A percentile compares a stretch with the other conserved stretches of the same genome.
Evolutionary conservation across 2,113 vertebrate genomes (phyloP).

Genomic region (Hemicordylus capensis): DNA sequence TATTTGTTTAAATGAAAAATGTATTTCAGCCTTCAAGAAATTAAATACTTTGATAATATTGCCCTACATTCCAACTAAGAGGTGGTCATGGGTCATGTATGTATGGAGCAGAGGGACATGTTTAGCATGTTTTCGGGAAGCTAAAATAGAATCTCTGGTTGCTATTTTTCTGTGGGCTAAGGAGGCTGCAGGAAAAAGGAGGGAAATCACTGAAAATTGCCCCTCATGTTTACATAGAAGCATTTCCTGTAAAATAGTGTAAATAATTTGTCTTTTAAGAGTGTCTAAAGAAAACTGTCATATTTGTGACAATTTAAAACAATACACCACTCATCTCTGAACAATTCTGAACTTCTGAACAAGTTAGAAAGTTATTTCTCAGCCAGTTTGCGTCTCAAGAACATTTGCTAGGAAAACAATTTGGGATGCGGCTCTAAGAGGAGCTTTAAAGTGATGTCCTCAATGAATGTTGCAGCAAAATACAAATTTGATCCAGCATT

Average conservation of each 20-base stretch:
- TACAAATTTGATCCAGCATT: background rate
- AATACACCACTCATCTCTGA: background rate
- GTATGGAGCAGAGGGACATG: too few relatives aligned
- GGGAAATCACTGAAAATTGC: too few relatives aligned
- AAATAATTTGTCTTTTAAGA: too few relatives aligned
- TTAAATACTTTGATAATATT: background rate
- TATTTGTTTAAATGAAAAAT: background rate
- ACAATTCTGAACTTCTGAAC: background rate
- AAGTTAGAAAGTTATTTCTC: background rate
- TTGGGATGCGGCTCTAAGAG: background rate
- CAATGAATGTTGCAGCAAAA: background rate
- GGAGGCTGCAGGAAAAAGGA: too few relatives aligned
- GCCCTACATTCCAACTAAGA: too few relatives aligned
- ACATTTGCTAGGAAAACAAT: background rate
- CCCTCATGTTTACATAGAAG: too few relatives aligned
- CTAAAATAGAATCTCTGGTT: too few relatives aligned
- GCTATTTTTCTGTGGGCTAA: too few relatives aligned
- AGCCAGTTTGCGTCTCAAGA: background rate
- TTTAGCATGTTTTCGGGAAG: too few relatives aligned
- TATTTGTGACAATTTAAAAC: background rate
- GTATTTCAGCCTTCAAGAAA: background rate
- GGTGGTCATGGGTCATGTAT: too few relatives aligned
- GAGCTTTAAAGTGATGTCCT: background rate
- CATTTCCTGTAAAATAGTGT: too few relatives aligned
- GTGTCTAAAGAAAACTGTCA: background rate